phyloP scores from a whole-genome alignment of 2,888 invertebrate genomes.

The Eupsilia transversa region DNA sequence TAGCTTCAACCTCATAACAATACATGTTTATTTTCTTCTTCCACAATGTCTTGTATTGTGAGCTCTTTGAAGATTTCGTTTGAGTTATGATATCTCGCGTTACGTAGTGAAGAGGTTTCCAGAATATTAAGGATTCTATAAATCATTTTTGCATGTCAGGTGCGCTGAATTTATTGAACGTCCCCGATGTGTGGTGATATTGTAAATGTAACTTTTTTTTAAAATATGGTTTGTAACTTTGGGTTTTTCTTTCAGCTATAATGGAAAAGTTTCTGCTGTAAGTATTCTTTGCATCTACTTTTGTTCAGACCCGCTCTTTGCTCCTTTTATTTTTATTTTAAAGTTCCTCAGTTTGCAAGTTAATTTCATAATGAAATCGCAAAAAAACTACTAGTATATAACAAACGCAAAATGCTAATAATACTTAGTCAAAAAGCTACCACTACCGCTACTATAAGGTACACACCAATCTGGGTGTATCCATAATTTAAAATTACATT shows the following conservation, averaged over 20 bases:
- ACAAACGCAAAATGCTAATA: not conserved
- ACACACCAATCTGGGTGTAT: not conserved
- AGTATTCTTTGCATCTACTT: not conserved
- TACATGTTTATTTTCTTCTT: slow-evolving; percentile 42
- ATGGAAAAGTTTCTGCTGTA: not conserved
- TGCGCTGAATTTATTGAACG: slow-evolving; percentile 51
- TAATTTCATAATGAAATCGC: not conserved
- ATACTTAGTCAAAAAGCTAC: not conserved
- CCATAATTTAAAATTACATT: slow-evolving; percentile 31
- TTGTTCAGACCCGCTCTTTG: not conserved
- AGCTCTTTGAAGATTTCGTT: slow-evolving; percentile 35
- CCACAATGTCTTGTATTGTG: slow-evolving; percentile 13
- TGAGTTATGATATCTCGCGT: slow-evolving; percentile 50
- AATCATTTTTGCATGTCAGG: slow-evolving; percentile 52
- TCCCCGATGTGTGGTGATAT: slow-evolving; percentile 9
- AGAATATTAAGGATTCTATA: slow-evolving; percentile 51
- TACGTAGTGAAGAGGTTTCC: slow-evolving; percentile 17
- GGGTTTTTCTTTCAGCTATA: slow-evolving; percentile 13
- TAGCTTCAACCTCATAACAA: slow-evolving; percentile 44
- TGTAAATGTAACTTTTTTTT: slow-evolving; percentile 13
- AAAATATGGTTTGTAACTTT: not conserved
- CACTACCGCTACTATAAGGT: no score
- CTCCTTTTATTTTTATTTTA: not conserved
- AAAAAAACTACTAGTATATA: not conserved
- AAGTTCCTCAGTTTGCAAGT: not conserved